Percentiles rank a stretch among this genome's conserved stretches.
These are phyloP conservation scores for Trichomalopsis sarcophagae DNA, from an alignment of 1,140 invertebrate genomes.

Conservation along the genomic window DNA sequence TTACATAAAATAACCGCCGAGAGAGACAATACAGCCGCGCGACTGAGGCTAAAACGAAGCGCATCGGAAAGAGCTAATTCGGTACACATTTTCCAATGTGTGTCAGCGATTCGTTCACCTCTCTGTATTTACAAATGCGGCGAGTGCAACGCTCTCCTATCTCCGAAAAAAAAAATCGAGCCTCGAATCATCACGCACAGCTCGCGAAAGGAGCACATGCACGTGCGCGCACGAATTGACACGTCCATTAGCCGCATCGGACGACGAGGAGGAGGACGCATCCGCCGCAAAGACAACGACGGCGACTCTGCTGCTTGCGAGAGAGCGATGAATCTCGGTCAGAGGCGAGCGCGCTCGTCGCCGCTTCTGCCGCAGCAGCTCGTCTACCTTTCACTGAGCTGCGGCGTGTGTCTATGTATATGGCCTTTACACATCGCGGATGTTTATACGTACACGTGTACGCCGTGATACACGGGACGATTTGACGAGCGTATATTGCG, in stretches of 20 bases:
- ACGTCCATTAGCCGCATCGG: not conserved
- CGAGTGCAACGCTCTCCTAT: not conserved
- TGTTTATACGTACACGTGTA: not conserved
- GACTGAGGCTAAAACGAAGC: not conserved
- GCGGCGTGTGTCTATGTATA: not conserved
- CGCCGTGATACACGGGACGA: not conserved
- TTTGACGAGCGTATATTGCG: not conserved
- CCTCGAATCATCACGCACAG: not conserved
- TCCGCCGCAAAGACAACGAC: not conserved
- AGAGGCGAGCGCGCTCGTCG: not conserved
- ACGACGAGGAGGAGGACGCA: not conserved
- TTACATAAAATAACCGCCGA: not conserved
- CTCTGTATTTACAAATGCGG: no score
- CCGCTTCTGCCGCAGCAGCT: not conserved
- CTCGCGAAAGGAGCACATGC: slow-evolving; percentile 1
- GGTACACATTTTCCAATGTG: not conserved
- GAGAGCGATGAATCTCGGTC: slow-evolving; percentile 39
- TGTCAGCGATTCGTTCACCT: no score
- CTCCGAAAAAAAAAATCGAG: not conserved
- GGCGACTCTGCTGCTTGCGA: not conserved
- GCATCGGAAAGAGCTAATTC: not conserved
- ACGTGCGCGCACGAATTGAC: not conserved
- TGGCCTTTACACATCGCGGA: not conserved
- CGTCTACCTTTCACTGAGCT: slow-evolving; percentile 42
- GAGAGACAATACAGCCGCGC: not conserved